These are phyloP conservation scores for Nasonovia ribisnigri DNA, from an alignment of 2,888 invertebrate species.

Conservation along the genomic window DNA sequence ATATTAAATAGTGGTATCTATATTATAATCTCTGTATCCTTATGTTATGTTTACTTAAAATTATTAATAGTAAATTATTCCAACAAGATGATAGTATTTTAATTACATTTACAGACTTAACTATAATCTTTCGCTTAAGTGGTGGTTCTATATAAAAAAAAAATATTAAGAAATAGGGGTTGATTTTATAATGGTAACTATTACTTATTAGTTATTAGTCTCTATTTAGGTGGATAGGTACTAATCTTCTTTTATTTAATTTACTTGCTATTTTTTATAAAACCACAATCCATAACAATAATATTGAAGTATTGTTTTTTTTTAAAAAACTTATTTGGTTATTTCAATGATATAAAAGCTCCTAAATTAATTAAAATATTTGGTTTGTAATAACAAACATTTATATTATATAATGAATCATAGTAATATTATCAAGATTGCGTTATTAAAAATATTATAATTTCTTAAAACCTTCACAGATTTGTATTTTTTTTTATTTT, in stretches of 20 bases:
- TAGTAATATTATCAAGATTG: not conserved
- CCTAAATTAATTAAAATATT: not conserved
- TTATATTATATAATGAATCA: not conserved
- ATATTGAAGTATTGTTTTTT: not conserved
- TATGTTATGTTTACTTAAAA: not conserved
- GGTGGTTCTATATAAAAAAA: not conserved
- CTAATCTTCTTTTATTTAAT: not conserved
- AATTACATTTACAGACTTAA: not conserved
- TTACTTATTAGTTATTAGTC: not conserved
- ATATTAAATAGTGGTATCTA: not conserved
- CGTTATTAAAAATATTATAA: not conserved
- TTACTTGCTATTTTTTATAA: not conserved
- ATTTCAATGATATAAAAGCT: not conserved
- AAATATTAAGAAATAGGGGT: not conserved
- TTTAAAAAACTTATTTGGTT: not conserved
- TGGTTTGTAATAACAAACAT: not conserved
- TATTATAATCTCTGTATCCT: not conserved
- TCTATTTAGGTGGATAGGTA: not conserved
- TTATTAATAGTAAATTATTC: constrained; percentile 19
- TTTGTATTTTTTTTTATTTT: not conserved
- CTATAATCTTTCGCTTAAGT: not conserved
- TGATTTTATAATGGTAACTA: not conserved
- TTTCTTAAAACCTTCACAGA: not conserved
- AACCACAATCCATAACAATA: not conserved
- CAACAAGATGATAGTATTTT: not conserved